Evolutionary conservation across 2,113 vertebrate genomes (phyloP).

Genomic region (Tylochromis polylepis): DNA sequence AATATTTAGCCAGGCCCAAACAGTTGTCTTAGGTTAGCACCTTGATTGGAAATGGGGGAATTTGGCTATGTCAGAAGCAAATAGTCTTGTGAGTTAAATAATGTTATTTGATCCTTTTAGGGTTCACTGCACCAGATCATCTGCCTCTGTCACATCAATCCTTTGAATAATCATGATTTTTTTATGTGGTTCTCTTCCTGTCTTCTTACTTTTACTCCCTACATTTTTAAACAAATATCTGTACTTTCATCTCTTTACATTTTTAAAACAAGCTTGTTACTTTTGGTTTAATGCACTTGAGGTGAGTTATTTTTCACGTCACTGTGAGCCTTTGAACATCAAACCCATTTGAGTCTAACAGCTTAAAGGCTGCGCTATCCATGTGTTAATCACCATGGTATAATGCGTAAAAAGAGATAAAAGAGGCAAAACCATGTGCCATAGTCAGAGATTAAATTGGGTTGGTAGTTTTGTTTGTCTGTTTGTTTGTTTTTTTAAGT

Average conservation of each 20-base stretch:
- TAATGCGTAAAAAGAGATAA: background rate
- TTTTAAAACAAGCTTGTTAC: background rate
- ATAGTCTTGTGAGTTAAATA: background rate
- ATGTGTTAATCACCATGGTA: background rate
- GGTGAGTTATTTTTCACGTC: background rate
- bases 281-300: background rate
- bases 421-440: background rate
- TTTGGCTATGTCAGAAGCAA: background rate
- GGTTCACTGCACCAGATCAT: background rate
- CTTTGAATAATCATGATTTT: background rate
- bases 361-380: background rate
- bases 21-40: background rate
- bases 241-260: background rate
- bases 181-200: background rate
- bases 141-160: background rate
- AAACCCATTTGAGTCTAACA: background rate
- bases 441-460: background rate
- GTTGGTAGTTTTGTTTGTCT: background rate
- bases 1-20: background rate
- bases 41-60: fast-evolving
- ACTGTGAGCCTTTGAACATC: background rate
- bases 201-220: background rate
- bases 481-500: background rate
- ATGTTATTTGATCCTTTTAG: background rate
- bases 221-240: background rate